Evolutionary conservation across 2,888 invertebrate species (phyloP), one percentile per base, ranked within the genome.

Genomic region (Aporophyla lueneburgensis): DNA sequence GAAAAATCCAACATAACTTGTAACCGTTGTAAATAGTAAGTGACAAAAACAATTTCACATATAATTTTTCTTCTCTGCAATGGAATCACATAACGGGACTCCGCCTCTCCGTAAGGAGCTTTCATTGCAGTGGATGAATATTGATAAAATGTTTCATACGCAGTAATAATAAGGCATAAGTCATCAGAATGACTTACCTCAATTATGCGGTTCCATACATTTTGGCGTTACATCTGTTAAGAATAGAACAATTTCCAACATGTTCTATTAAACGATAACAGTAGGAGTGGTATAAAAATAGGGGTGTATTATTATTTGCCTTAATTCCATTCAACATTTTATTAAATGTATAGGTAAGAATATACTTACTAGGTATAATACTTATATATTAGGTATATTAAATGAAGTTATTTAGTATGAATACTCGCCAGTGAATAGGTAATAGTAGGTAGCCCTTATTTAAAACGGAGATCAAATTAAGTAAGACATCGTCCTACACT

Each of bases 401-500:
- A 21, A 65, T 27, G 4, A 21, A 21, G 21, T 21, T 21, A 27
- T 49, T 49, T 21, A 21, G 51, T 51, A 21, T 16, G 21, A 51
- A 66, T 51, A 66, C 21, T 16, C 16, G 16, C 21, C 43, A 54
- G 5, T 27, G 68, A 53, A 24, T 27, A 21, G 2, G 27, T 68
- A 53, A 16, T 53, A 53, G 4, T 49, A 46, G 24, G 16, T 19
- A 54, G 16, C 27, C 10, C 10, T 43, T 67, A 54, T 4, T 54
- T 54, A 43, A 19, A 24, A 16, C 21, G 2, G 19, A 21, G 24
- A 59, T 59, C 51, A 16, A 19, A 33, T 61, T 24, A 24, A 24
- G 5, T 53, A 49, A 19, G 14, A 59, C 61, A 77, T 76, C 70
- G 61, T 70, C 61, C 76, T 78, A 77, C 54, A 10, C 27, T 46